Evolutionary conservation across 2,888 invertebrate species (phyloP).

Genomic region (Diplolepis rosae): DNA sequence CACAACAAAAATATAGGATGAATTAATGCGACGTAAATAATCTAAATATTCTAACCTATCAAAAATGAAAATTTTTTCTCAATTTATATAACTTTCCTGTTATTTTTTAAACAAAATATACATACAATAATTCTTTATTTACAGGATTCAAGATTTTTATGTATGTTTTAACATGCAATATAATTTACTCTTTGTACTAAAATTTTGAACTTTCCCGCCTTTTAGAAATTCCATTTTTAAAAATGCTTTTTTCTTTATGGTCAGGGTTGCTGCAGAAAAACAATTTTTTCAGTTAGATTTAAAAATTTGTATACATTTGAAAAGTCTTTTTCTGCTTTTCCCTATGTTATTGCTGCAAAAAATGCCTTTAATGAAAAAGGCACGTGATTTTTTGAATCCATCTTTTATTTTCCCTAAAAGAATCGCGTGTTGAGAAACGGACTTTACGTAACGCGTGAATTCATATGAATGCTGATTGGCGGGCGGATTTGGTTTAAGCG

Average conservation of each 20-base stretch:
- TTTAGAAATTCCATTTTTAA: neutral
- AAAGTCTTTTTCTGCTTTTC: neutral
- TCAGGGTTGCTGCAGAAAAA: neutral
- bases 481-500: constrained; percentile 4
- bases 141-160: neutral
- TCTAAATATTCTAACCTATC: neutral
- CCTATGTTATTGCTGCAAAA: neutral
- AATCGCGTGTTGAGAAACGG: constrained; percentile 15
- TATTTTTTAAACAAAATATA: neutral
- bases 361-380: neutral
- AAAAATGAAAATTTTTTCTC: neutral
- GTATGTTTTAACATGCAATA: neutral
- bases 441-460: constrained; percentile 1
- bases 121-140: neutral
- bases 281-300: neutral
- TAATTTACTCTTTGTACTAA: neutral
- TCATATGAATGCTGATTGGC: too few species aligned
- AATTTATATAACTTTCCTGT: too few species aligned
- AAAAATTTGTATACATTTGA: neutral
- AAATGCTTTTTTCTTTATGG: neutral
- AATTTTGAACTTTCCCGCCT: constrained; percentile 12
- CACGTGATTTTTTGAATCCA: constrained; percentile 16
- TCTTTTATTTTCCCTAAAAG: neutral
- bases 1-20: neutral
- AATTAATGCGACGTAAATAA: neutral